These are phyloP conservation scores for Patella ulyssiponensis DNA, from an alignment of 2,888 invertebrate species.

Conservation along the genomic window DNA sequence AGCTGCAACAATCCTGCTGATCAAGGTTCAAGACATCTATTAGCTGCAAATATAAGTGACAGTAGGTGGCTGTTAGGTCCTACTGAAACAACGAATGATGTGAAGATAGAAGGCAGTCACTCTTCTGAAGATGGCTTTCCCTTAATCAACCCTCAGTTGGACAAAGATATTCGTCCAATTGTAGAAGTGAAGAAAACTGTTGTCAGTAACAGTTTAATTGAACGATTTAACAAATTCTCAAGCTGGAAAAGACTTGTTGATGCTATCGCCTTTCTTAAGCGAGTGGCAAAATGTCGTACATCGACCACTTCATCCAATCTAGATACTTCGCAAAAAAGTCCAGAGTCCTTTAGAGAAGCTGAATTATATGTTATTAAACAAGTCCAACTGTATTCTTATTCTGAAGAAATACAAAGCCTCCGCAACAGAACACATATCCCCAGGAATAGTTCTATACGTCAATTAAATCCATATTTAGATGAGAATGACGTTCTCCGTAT, in stretches of 20 bases:
- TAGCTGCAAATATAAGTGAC: neutral
- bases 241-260: conserved; percentile 7
- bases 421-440: neutral
- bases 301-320: neutral
- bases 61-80: neutral
- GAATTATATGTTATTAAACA: conserved; percentile 75
- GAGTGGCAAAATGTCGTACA: neutral
- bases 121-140: neutral
- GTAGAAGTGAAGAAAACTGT: neutral
- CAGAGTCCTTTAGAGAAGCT: conserved; percentile 78
- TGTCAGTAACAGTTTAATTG: neutral
- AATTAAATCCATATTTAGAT: conserved; percentile 10
- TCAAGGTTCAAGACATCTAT: neutral
- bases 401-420: neutral
- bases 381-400: neutral
- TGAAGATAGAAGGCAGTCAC: neutral
- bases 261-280: neutral
- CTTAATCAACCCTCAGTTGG: neutral
- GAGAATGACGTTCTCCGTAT: conserved; percentile 19
- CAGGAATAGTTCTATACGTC: conserved; percentile 4
- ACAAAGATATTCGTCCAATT: neutral
- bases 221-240: conserved; percentile 11
- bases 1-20: neutral
- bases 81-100: neutral
- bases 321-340: neutral